These are phyloP conservation scores for Cheilosia urbana DNA, from an alignment of 2,888 invertebrate species.

Conservation along the genomic window DNA sequence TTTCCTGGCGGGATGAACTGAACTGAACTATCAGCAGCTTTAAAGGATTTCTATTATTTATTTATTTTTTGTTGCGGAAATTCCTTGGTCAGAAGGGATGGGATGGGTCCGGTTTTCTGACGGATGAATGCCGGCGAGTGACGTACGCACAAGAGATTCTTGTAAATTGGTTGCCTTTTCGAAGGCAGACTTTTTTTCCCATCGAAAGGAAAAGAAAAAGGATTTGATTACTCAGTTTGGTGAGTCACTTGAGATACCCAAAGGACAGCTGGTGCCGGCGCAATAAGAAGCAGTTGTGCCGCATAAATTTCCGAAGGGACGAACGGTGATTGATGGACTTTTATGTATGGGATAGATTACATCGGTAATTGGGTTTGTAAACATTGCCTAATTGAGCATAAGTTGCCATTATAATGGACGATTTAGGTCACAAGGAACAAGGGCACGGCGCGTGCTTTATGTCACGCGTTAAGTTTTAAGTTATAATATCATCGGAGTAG, in stretches of 20 bases:
- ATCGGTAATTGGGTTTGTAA: not conserved
- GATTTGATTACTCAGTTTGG: not conserved
- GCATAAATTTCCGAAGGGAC: not conserved
- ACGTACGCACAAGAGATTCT: not conserved
- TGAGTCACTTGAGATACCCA: not conserved
- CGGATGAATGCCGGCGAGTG: slow-evolving; percentile 21
- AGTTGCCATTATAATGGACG: not conserved
- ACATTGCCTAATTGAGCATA: slow-evolving; percentile 1
- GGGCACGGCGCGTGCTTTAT: too few species aligned
- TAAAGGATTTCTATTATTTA: not conserved
- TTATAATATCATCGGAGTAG: too few species aligned
- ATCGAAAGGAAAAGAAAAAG: not conserved
- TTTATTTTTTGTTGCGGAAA: slow-evolving; percentile 6
- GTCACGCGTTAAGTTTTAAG: too few species aligned
- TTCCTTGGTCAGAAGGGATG: slow-evolving; percentile 19
- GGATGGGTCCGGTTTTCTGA: slow-evolving; percentile 26
- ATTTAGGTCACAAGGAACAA: not conserved
- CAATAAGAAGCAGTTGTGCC: not conserved
- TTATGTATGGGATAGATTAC: not conserved
- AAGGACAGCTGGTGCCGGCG: not conserved
- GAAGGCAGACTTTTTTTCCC: not conserved
- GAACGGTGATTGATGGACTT: not conserved
- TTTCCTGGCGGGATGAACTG: too few species aligned
- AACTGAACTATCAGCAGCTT: not conserved
- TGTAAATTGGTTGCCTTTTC: not conserved